Base-by-base conservation (phyloP, 1,140 invertebrate genomes). In the Dreissena polymorpha region DNA sequence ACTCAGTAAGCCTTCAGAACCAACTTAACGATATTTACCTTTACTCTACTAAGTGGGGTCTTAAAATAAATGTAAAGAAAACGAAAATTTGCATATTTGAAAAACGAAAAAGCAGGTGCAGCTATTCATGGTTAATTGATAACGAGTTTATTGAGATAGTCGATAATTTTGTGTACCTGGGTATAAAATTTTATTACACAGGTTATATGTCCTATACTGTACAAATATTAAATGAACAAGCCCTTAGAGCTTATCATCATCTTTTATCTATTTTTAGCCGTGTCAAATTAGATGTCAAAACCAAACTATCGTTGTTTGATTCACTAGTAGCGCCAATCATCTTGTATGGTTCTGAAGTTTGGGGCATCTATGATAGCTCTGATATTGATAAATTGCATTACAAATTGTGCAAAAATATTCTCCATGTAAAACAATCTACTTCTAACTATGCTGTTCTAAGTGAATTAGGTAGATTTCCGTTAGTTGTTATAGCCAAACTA, bases 211-310 rank as follows among this genome's bases (percentile, higher is more conserved):
- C 21, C 10, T 13, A 74, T 14, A 55, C 21, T 25, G 29, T 74
- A n/a, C 57, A 74, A 74, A 25, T 57, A 21, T 29, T 74, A n/a
- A 57, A 53, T 63, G 72, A 74, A 12, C 72, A 74, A 63, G 72
- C 72, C 2, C 29, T 74, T 27, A 74, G 39, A 39, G 72, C 72
- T 16, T n/a, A 25, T 27, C 21, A 63, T 74, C 13, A 29, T 74
- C 55, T 60, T 18, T 27, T 16, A n/a, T 74, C 55, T 27, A n/a
- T 77, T 13, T 77, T 77, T 67, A 51, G n/a, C 29, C 39, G 63
- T 50, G 13, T 67, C 14, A 77, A 53, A 25, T 67, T 65, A 39
- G 74, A 77, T 77, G 49, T 77, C 18, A 77, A 67, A 25, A 67
- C 74, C 10, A 77, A 65, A 29, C 51, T 77, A n/a, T 12, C 25